Evolutionary conservation across 2,797 vertebrate species (phyloP), one percentile per base, ranked within the genome.

Genomic region (Danio jaintianensis): DNA sequence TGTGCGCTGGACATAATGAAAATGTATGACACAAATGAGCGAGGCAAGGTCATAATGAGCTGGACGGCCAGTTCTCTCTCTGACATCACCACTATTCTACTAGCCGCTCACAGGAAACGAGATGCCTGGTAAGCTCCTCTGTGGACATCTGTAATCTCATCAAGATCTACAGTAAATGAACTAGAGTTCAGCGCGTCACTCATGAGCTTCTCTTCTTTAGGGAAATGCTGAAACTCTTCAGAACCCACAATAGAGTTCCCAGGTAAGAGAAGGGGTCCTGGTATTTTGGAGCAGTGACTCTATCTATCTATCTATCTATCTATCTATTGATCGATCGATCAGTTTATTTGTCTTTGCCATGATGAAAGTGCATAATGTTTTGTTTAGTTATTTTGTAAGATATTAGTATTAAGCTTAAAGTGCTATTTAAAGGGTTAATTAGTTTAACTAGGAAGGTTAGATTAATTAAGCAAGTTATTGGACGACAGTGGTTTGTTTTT

Each of bases 51-150:
- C 0, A 8, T 0, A 0, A 2, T 92, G 4, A 81, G 88, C n/a
- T 97, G 95, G 96, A 93, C 89, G 0, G 43, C 84, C 16, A 45
- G 42, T 0, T 12, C 90, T 0, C 89, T 98, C 62, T 90, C 92
- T n/a, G 42, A 87, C 2, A 9, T 93, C 0, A 88, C 90, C 29
- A 12, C 90, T 4, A 82, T 99, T 53, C 91, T 98, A 29, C 83
- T 97, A 81, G 91, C 93, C 72, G 96, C 89, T 58, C 90, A 94
- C 36, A 93, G 90, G 88, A 91, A 52, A 18, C 87, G 86, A 36
- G 91, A 95, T n/a, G 95, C 96, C 79, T 98, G 98, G 98, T 99
- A 89, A 55, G 93, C 84, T 47, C 40, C 0, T 20, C 20, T n/a
- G 5, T 40, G 43, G 12, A 13, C 0, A 38, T 71, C 45, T 38